Evolutionary conservation across 92 coral and sea anemone genomes (phyloP).

Genomic region (Umimayanthus kanabou): DNA sequence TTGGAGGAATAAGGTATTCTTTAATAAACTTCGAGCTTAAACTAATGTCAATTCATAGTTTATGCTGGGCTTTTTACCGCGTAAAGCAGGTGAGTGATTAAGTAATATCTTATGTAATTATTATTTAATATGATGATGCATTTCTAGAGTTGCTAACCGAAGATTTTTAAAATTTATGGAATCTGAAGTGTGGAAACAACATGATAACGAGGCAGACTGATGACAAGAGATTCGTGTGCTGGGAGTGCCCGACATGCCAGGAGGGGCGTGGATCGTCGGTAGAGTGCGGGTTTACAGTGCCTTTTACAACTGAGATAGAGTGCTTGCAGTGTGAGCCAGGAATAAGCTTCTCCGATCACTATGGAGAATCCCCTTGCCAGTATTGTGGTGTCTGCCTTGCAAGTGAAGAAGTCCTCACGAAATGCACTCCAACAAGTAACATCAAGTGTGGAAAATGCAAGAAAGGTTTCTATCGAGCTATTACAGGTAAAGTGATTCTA

Average conservation of each 20-base stretch:
- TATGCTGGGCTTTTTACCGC: background rate
- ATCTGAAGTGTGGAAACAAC: background rate
- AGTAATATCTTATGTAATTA: no score
- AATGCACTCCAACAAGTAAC: background rate
- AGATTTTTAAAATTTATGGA: background rate
- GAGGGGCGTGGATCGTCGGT: background rate
- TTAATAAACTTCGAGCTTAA: background rate
- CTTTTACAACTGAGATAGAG: background rate
- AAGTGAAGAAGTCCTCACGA: background rate
- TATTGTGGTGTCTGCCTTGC: background rate
- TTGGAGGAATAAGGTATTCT: background rate
- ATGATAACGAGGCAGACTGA: background rate
- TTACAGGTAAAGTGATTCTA: background rate
- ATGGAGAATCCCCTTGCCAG: background rate
- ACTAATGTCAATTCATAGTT: background rate
- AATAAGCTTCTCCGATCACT: background rate
- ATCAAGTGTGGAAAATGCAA: slow-evolving; percentile 7
- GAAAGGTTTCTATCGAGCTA: background rate
- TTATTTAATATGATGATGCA: background rate
- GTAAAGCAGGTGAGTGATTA: no score
- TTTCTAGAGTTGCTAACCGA: background rate
- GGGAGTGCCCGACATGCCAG: background rate
- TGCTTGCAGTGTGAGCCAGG: background rate
- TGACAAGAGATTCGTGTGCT: background rate
- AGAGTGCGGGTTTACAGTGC: slow-evolving; percentile 8